phyloP scores from a whole-genome alignment of 2,888 invertebrate species.

The Leptinotarsa haldemani region DNA sequence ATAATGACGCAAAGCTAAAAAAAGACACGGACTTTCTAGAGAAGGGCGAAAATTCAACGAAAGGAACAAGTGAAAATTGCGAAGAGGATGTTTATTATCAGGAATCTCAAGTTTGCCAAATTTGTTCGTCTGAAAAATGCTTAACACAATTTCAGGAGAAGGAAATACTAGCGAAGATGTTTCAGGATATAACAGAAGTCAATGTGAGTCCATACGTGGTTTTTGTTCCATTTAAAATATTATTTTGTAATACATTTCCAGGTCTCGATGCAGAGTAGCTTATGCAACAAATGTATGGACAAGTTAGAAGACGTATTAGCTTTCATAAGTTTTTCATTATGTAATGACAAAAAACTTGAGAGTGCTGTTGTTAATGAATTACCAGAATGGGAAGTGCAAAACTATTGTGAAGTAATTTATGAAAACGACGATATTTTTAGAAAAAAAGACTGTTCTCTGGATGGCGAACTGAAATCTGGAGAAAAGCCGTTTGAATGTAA shows the following conservation, averaged over 20 bases:
- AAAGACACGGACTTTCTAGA: background rate
- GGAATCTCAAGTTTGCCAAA: background rate
- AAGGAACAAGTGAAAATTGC: background rate
- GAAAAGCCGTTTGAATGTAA: background rate
- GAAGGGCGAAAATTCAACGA: background rate
- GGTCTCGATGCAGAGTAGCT: too few species aligned
- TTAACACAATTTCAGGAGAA: background rate
- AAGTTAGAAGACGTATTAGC: background rate
- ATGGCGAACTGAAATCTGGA: too few species aligned
- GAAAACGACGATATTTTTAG: too few species aligned
- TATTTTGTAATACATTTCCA: too few species aligned
- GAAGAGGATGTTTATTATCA: too few species aligned
- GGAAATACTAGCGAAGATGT: background rate
- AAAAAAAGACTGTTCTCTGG: too few species aligned
- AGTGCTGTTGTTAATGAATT: background rate
- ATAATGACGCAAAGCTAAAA: background rate
- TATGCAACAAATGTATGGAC: background rate
- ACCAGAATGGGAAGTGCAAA: too few species aligned
- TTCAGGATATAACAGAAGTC: background rate
- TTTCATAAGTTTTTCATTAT: background rate
- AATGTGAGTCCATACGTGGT: background rate
- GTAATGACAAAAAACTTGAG: background rate
- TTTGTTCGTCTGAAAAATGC: background rate
- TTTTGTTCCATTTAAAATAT: background rate
- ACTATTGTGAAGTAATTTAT: too few species aligned